Percentiles rank a stretch among this genome's conserved stretches.
Evolutionary conservation across 2,888 invertebrate species (phyloP).

Genomic region (Chloroclysta siterata): DNA sequence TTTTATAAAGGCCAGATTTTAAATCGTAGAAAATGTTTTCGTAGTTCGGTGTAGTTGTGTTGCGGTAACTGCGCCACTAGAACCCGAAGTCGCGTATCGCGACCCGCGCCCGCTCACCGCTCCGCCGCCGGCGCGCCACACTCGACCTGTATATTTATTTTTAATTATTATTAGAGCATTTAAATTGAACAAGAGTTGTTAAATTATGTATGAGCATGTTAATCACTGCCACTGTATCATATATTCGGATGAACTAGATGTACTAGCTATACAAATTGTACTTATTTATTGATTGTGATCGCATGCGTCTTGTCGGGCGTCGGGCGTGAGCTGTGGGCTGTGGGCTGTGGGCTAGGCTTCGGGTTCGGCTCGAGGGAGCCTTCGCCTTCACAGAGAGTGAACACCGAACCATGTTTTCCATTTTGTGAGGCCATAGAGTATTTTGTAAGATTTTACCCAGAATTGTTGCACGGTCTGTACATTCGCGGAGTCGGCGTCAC

Average conservation of each 20-base stretch:
- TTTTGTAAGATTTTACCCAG: conserved; percentile 44
- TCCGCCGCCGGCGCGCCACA: conserved; percentile 16
- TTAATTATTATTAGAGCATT: conserved; percentile 62
- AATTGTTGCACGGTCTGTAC: conserved; percentile 32
- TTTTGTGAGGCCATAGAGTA: conserved; percentile 57
- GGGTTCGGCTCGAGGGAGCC: too few relatives aligned
- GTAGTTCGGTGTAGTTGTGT: conserved; percentile 38
- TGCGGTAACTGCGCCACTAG: conserved; percentile 30
- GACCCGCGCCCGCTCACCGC: background rate
- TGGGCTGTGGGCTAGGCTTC: conserved; percentile 20
- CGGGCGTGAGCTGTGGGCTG: background rate
- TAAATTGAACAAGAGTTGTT: conserved; percentile 67
- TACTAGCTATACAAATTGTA: conserved; percentile 64
- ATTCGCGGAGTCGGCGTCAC: conserved; percentile 40
- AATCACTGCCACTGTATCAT: conserved; percentile 73
- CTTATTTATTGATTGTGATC: conserved; percentile 70
- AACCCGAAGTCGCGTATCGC: background rate
- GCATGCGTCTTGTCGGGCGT: conserved; percentile 37
- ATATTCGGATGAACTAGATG: conserved; percentile 61
- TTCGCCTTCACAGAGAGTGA: conserved; percentile 47
- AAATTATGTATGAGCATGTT: conserved; percentile 66
- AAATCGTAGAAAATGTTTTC: conserved; percentile 33
- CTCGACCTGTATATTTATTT: conserved; percentile 52
- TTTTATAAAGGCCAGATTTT: conserved; percentile 46
- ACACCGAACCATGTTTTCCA: conserved; percentile 58